These are phyloP conservation scores for Sphaerophoria taeniata DNA, from an alignment of 2,888 invertebrate genomes.

Conservation along the genomic window DNA sequence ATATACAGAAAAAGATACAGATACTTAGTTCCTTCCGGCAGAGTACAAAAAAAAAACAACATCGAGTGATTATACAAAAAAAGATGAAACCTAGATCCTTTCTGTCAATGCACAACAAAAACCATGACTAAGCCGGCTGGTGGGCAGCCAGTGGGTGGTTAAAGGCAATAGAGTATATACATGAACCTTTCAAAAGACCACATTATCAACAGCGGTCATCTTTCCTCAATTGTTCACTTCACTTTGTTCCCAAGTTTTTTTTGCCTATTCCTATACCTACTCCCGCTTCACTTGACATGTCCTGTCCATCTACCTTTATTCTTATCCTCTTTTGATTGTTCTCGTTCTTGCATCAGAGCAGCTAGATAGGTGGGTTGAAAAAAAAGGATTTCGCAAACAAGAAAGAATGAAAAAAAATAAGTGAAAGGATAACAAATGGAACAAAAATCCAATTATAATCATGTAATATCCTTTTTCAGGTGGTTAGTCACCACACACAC, in stretches of 20 bases:
- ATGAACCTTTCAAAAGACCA: conserved; percentile 45
- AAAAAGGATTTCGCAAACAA: neutral
- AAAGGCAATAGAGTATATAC: neutral
- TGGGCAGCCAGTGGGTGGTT: neutral
- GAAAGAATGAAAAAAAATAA: neutral
- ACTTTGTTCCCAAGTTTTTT: conserved; percentile 26
- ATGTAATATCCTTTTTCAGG: conserved; percentile 70
- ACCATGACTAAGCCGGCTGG: conserved; percentile 39
- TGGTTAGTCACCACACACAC: conserved; percentile 61
- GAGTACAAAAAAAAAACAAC: neutral
- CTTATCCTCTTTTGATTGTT: conserved; percentile 59
- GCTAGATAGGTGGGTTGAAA: neutral
- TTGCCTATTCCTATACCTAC: neutral
- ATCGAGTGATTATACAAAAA: neutral
- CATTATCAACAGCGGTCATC: conserved; percentile 63
- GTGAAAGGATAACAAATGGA: conserved; percentile 55
- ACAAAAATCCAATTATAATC: conserved; percentile 57
- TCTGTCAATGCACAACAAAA: conserved; percentile 6
- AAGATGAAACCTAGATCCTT: conserved; percentile 46
- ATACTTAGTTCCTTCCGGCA: neutral
- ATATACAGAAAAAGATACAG: no score
- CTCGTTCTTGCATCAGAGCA: neutral
- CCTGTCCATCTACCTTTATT: conserved; percentile 24
- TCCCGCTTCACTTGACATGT: neutral
- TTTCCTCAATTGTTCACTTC: conserved; percentile 49